Percentiles rank a stretch among this genome's conserved stretches.
phyloP scores from a whole-genome alignment of 2,113 vertebrate species.

The Thalassarche chlororhynchos region DNA sequence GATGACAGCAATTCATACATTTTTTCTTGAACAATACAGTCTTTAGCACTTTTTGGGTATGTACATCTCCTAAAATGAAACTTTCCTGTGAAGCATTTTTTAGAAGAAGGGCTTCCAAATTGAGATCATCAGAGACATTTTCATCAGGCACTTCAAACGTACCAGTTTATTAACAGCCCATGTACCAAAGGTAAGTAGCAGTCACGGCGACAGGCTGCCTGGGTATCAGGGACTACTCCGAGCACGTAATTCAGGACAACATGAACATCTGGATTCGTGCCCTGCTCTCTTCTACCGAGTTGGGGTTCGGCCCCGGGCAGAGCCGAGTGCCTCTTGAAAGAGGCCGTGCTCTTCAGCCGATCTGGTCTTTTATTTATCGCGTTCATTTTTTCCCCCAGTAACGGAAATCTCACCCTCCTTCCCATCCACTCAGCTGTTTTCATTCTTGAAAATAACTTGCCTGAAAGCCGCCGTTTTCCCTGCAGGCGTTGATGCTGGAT shows the following conservation, averaged over 20 bases:
- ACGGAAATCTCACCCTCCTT: background rate
- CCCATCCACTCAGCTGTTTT: background rate
- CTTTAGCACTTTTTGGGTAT: background rate
- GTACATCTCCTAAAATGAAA: background rate
- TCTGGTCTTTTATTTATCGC: background rate
- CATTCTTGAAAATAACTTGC: background rate
- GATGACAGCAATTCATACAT: background rate
- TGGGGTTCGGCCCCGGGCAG: background rate
- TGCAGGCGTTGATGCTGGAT: background rate
- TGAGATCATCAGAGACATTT: conserved; percentile 4
- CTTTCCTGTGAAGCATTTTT: background rate
- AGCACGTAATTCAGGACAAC: background rate
- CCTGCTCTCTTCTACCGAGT: background rate
- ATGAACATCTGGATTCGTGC: background rate
- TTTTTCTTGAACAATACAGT: conserved; percentile 24
- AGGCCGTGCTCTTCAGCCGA: background rate
- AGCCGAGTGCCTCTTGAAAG: background rate
- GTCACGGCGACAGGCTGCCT: background rate
- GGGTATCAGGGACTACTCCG: background rate
- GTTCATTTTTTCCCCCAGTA: background rate
- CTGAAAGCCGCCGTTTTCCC: background rate
- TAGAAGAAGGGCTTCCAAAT: background rate
- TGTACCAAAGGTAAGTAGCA: background rate
- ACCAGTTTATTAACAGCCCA: background rate
- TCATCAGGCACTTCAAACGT: background rate